Percentiles rank a stretch among this genome's conserved stretches.
Evolutionary conservation across 64 coral and sea anemone genomes (phyloP).

Genomic region (Montipora sp.): DNA sequence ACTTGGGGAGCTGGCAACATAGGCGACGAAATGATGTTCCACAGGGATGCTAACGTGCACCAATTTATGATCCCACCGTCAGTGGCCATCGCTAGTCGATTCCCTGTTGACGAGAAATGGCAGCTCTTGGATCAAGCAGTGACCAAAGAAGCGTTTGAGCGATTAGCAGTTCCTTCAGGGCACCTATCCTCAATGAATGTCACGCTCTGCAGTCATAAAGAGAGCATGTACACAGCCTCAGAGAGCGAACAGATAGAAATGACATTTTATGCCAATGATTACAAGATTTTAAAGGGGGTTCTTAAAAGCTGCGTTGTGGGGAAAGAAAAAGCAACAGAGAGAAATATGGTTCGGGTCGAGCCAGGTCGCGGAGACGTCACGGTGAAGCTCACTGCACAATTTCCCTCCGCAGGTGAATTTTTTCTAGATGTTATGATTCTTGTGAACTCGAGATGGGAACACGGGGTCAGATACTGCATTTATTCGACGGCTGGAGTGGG

Average conservation of each 20-base stretch:
- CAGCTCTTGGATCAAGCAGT: slow-evolving; percentile 58
- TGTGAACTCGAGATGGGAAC: slow-evolving; percentile 51
- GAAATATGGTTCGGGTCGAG: slow-evolving; percentile 26
- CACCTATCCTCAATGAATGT: slow-evolving; percentile 44
- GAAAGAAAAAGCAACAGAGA: not conserved
- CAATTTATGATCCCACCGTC: slow-evolving; percentile 56
- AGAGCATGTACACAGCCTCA: slow-evolving; percentile 40
- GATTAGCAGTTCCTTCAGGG: slow-evolving; percentile 25
- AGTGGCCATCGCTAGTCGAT: slow-evolving; percentile 33
- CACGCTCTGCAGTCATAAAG: slow-evolving; percentile 30
- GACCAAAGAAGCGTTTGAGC: slow-evolving; percentile 33
- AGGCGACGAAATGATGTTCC: slow-evolving; percentile 61
- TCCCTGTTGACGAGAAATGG: slow-evolving; percentile 64
- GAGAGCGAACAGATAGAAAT: slow-evolving; percentile 60
- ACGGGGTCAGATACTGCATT: slow-evolving; percentile 56
- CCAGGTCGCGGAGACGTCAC: slow-evolving; percentile 2
- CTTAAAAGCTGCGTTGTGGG: slow-evolving; percentile 22
- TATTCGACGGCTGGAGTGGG: slow-evolving; percentile 50
- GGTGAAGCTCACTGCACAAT: slow-evolving; percentile 53
- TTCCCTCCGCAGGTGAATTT: slow-evolving; percentile 52
- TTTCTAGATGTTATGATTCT: slow-evolving; percentile 38
- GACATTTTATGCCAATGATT: slow-evolving; percentile 49
- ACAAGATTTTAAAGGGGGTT: slow-evolving; percentile 43
- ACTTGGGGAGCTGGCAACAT: slow-evolving; percentile 56
- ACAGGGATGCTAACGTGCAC: slow-evolving; percentile 40